Conservation (phyloP, 2,113 vertebrate species). For the Platichthys stellatus region DNA sequence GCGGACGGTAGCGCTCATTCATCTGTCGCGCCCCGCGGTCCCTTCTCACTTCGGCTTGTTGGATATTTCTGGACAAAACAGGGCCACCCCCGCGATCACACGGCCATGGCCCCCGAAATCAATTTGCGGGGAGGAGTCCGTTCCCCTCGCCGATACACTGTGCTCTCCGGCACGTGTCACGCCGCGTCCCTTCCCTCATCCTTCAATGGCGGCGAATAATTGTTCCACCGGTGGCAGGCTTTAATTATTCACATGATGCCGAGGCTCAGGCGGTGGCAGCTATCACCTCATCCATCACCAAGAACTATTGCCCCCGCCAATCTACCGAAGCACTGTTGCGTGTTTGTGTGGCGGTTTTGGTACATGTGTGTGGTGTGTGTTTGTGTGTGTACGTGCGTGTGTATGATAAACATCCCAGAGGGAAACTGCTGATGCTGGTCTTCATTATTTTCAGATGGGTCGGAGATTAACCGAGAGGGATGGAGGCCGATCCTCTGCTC, state of each 20-base stretch:
- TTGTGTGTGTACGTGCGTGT: slow-evolving; percentile 7
- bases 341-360: slow-evolving; percentile 22
- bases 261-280: slow-evolving; percentile 70
- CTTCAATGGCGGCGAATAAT: slow-evolving; percentile 72
- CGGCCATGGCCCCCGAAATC: slow-evolving; percentile 29
- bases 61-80: slow-evolving; percentile 25
- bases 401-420: slow-evolving; percentile 68
- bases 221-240: slow-evolving; percentile 75
- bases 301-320: slow-evolving; percentile 63
- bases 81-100: slow-evolving; percentile 12
- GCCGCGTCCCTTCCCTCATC: slow-evolving; percentile 61
- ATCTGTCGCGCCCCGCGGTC: neutral
- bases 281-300: slow-evolving; percentile 76
- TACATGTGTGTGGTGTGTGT: slow-evolving; percentile 22
- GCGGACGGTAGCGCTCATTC: neutral
- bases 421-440: slow-evolving; percentile 74
- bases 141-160: slow-evolving; percentile 10
- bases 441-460: slow-evolving; percentile 73
- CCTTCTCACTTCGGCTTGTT: slow-evolving; percentile 13
- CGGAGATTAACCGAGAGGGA: slow-evolving; percentile 64
- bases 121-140: slow-evolving; percentile 40
- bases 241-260: slow-evolving; percentile 82
- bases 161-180: slow-evolving; percentile 55
- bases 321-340: slow-evolving; percentile 58
- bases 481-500: slow-evolving; percentile 28